These are phyloP conservation scores for Leptestheria dahalacensis DNA, from an alignment of 1,140 invertebrate genomes.

Conservation along the genomic window DNA sequence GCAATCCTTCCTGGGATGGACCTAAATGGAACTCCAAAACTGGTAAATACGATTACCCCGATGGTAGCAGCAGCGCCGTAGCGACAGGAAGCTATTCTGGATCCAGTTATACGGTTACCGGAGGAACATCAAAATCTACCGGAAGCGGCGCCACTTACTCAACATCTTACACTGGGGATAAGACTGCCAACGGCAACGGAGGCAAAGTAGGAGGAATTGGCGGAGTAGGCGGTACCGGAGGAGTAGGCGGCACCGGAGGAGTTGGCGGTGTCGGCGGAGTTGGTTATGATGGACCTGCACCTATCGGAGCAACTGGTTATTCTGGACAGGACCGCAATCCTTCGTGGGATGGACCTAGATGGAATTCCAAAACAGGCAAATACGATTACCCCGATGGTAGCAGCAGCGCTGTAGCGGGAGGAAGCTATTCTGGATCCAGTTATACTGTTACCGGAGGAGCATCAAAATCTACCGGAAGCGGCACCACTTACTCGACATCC, in stretches of 20 bases:
- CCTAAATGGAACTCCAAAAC: slow-evolving; percentile 18
- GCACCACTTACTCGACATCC: no score
- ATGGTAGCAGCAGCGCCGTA: background rate
- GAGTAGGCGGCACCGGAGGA: slow-evolving; percentile 8
- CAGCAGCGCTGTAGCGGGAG: background rate
- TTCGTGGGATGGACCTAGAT: slow-evolving; percentile 14
- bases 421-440: background rate
- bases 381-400: background rate
- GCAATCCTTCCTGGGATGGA: slow-evolving; percentile 11
- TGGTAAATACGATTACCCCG: background rate
- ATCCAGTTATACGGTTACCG: no score
- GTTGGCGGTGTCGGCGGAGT: slow-evolving; percentile 17
- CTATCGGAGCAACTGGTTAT: slow-evolving; percentile 12
- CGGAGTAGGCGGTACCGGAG: slow-evolving; percentile 12
- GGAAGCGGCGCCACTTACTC: no score
- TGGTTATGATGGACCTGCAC: slow-evolving; percentile 7
- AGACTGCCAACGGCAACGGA: no score
- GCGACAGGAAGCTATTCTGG: background rate
- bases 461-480: no score
- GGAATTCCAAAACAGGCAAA: slow-evolving; percentile 16
- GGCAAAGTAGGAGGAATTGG: background rate
- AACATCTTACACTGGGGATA: no score
- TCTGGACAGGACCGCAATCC: slow-evolving; percentile 2
- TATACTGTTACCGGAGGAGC: background rate
- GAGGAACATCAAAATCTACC: no score